phyloP scores from a whole-genome alignment of 2,113 vertebrate genomes.

The Odobenus rosmarus region DNA sequence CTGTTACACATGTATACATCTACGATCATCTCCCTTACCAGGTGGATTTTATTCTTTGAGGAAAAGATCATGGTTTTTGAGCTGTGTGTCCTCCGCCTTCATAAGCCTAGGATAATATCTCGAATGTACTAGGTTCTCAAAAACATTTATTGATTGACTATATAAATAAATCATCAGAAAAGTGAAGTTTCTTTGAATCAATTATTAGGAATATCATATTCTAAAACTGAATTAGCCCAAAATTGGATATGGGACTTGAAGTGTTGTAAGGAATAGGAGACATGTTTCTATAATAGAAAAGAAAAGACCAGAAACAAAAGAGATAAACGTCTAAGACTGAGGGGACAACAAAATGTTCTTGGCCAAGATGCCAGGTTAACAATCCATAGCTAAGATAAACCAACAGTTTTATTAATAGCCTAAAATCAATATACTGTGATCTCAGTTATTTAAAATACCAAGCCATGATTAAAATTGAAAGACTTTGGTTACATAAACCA shows the following conservation, averaged over 20 bases:
- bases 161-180: neutral
- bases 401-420: neutral
- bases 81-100: neutral
- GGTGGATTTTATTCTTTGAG: neutral
- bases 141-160: neutral
- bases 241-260: neutral
- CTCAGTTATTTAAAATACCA: neutral
- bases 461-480: neutral
- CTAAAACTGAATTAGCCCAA: neutral
- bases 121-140: neutral
- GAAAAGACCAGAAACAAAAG: neutral
- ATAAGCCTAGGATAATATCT: neutral
- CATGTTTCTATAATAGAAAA: neutral
- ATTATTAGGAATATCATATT: neutral
- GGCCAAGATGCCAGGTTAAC: neutral
- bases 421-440: neutral
- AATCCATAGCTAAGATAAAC: neutral
- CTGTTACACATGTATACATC: neutral
- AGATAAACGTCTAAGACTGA: neutral
- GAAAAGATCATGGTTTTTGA: neutral
- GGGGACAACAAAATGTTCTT: neutral
- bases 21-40: neutral
- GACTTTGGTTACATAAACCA: neutral
- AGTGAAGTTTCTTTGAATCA: neutral
- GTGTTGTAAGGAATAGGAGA: neutral